These are phyloP conservation scores for Sparidentex hasta DNA, from an alignment of 2,797 vertebrate species.

Conservation along the genomic window DNA sequence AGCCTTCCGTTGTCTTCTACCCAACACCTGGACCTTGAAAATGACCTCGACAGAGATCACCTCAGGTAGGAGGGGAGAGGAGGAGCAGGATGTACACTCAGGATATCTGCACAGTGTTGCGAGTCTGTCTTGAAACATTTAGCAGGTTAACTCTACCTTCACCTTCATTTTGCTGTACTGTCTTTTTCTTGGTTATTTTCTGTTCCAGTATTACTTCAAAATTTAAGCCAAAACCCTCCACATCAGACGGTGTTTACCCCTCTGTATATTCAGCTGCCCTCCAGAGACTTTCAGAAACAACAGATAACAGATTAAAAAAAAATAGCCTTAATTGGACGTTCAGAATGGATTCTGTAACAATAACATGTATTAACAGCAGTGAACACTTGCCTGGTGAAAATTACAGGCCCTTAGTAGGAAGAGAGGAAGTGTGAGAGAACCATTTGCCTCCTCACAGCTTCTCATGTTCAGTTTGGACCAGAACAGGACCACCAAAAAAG, in stretches of 20 bases:
- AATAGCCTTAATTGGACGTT: not conserved
- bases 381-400: constrained; percentile 19
- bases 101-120: too few species aligned
- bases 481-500: not conserved
- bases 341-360: not conserved
- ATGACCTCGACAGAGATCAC: constrained; percentile 85
- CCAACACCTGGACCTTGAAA: constrained; percentile 65
- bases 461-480: constrained; percentile 10
- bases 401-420: constrained; percentile 32
- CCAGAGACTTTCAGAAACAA: constrained; percentile 8
- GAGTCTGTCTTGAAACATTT: too few species aligned
- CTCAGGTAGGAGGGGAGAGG: constrained; percentile 82
- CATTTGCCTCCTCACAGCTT: constrained; percentile 29
- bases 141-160: too few species aligned
- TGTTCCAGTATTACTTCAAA: not conserved
- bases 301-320: not conserved
- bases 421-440: constrained; percentile 39
- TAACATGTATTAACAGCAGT: not conserved
- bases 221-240: not conserved
- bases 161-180: not conserved
- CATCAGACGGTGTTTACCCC: not conserved
- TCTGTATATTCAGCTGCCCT: not conserved
- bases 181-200: not conserved
- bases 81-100: not conserved
- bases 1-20: constrained; percentile 82